These are phyloP conservation scores for Orchestia grillus DNA, from an alignment of 1,140 invertebrate species.

Conservation along the genomic window DNA sequence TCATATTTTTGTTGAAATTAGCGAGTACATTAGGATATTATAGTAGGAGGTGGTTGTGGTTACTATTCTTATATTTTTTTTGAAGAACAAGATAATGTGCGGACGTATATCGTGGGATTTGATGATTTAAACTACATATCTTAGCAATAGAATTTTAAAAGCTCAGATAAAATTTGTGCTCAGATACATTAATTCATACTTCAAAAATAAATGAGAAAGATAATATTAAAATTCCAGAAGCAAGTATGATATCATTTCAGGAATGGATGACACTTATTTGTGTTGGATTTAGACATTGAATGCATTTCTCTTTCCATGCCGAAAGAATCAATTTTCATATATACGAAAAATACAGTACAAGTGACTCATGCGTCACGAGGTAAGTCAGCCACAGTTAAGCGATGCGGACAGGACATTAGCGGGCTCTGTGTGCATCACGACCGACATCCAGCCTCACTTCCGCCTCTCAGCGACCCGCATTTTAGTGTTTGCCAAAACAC, in stretches of 20 bases:
- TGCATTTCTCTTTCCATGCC: not conserved
- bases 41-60: too few species aligned
- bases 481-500: not conserved
- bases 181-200: not conserved
- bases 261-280: not conserved
- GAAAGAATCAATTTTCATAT: too few species aligned
- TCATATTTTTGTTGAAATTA: too few species aligned
- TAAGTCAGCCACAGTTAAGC: not conserved
- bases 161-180: not conserved
- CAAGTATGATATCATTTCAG: not conserved
- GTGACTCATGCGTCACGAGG: not conserved
- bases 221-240: not conserved
- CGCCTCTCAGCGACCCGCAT: not conserved
- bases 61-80: not conserved
- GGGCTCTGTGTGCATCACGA: not conserved
- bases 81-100: not conserved
- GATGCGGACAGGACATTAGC: not conserved
- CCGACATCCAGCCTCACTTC: slow-evolving; percentile 12
- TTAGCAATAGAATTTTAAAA: not conserved
- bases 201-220: not conserved
- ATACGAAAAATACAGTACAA: not conserved
- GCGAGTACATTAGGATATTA: too few species aligned
- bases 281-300: too few species aligned
- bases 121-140: not conserved
- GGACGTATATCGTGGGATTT: not conserved